phyloP scores from a whole-genome alignment of 2,113 vertebrate genomes.

The Hippocampus zosterae region DNA sequence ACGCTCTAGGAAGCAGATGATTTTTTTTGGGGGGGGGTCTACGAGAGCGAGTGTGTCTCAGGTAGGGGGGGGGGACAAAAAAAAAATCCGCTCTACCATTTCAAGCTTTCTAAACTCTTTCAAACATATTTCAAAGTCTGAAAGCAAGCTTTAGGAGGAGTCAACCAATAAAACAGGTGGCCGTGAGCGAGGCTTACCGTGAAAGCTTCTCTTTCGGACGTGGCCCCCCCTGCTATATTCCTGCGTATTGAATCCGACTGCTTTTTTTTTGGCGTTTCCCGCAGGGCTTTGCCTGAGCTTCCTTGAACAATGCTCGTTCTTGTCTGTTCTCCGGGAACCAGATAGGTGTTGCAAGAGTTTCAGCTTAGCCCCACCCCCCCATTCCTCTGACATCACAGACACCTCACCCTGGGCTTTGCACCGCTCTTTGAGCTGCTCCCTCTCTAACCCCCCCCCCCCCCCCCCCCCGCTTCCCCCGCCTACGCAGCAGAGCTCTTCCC shows the following conservation, averaged over 20 bases:
- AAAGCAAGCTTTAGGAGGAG: background rate
- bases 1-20: background rate
- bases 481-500: slow-evolving; percentile 19
- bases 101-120: background rate
- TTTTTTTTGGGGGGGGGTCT: background rate
- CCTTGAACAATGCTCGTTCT: slow-evolving; percentile 72
- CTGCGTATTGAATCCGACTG: slow-evolving; percentile 47
- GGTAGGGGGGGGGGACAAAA: background rate
- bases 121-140: background rate
- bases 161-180: background rate
- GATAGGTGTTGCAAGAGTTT: slow-evolving; percentile 82
- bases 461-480: background rate
- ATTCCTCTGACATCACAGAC: slow-evolving; percentile 77
- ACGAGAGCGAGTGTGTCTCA: background rate
- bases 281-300: slow-evolving; percentile 64
- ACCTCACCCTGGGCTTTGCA: slow-evolving; percentile 45
- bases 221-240: slow-evolving; percentile 40
- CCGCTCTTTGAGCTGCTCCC: slow-evolving; percentile 6
- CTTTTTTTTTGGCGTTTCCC: slow-evolving; percentile 66
- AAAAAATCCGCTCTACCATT: background rate
- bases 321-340: slow-evolving; percentile 67
- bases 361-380: slow-evolving; percentile 64
- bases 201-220: slow-evolving; percentile 3
- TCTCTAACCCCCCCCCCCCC: background rate
- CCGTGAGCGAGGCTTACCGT: slow-evolving; percentile 50